Conservation (phyloP, 1,140 invertebrate species). For the Leptopilina boulardi region DNA sequence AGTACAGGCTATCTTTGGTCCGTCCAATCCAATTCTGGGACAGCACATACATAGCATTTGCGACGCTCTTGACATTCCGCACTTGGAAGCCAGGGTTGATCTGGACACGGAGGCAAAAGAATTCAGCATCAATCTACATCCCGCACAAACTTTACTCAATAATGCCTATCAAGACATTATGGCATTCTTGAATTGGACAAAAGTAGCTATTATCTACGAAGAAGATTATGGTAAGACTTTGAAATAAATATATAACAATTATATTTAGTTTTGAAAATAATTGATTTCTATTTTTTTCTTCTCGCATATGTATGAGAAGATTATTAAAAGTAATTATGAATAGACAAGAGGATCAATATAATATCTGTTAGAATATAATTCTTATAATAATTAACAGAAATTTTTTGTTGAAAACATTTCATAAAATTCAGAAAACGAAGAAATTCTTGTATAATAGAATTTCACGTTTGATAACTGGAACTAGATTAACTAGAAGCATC, state of each 20-base stretch:
- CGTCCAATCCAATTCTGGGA: conserved; percentile 79
- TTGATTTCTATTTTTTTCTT: not conserved
- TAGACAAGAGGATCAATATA: too few species aligned
- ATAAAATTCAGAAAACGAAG: not conserved
- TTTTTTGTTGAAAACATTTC: not conserved
- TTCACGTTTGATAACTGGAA: conserved; percentile 5
- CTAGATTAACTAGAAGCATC: conserved; percentile 26
- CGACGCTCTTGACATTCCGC: conserved; percentile 83
- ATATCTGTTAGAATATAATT: not conserved
- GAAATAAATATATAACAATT: not conserved
- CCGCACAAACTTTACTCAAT: conserved; percentile 81
- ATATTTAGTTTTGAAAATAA: not conserved
- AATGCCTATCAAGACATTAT: conserved; percentile 82
- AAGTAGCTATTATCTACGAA: conserved; percentile 84
- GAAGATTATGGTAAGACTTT: conserved; percentile 81
- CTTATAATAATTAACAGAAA: not conserved
- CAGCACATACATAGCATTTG: conserved; percentile 84
- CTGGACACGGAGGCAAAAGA: conserved; percentile 76
- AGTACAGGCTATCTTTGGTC: conserved; percentile 82
- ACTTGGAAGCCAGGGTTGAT: conserved; percentile 81
- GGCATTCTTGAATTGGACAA: conserved; percentile 83
- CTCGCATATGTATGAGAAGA: not conserved
- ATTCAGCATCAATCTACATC: conserved; percentile 84
- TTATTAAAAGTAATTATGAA: too few species aligned
- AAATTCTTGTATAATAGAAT: conserved; percentile 5